Conservation (phyloP, 2,888 invertebrate genomes). For the Ectemnius lituratus region DNA sequence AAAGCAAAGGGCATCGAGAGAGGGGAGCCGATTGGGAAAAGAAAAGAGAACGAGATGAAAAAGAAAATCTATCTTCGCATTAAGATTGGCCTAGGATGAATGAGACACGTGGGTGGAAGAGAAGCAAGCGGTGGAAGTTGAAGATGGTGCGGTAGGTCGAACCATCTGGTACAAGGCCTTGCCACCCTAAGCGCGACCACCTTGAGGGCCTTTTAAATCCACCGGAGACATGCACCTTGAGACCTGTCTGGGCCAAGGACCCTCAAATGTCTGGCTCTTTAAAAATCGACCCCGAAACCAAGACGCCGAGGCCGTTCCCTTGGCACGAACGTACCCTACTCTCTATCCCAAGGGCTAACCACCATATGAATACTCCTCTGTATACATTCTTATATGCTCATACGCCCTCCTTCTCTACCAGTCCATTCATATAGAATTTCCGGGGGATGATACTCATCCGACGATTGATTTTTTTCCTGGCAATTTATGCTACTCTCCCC, state of each 20-base stretch:
- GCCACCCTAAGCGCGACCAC: slow-evolving; percentile 38
- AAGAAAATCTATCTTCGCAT: slow-evolving; percentile 55
- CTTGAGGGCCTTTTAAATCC: slow-evolving; percentile 70
- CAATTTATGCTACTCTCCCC: too few species aligned
- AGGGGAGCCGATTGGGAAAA: slow-evolving; percentile 14
- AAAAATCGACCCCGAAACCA: slow-evolving; percentile 64
- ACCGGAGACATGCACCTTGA: slow-evolving; percentile 73
- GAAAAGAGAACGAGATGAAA: slow-evolving; percentile 21
- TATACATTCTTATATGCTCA: slow-evolving; percentile 35
- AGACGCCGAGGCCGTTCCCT: slow-evolving; percentile 52
- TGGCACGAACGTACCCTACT: slow-evolving; percentile 18
- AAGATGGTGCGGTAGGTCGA: slow-evolving; percentile 60
- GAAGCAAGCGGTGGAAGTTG: slow-evolving; percentile 21
- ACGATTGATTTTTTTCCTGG: background rate
- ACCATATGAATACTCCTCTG: slow-evolving; percentile 34
- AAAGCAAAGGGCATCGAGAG: slow-evolving; percentile 12
- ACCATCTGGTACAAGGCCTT: slow-evolving; percentile 64
- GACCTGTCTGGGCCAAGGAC: slow-evolving; percentile 73
- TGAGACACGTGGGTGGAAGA: slow-evolving; percentile 60
- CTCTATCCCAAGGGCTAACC: slow-evolving; percentile 45
- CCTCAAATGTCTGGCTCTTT: slow-evolving; percentile 67
- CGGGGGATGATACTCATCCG: background rate
- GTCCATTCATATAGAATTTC: slow-evolving; percentile 38
- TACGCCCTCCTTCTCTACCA: slow-evolving; percentile 33
- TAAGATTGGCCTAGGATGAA: slow-evolving; percentile 17